These are phyloP conservation scores for Eueremaeus valkanovi DNA, from an alignment of 2,888 invertebrate genomes.

Conservation along the genomic window DNA sequence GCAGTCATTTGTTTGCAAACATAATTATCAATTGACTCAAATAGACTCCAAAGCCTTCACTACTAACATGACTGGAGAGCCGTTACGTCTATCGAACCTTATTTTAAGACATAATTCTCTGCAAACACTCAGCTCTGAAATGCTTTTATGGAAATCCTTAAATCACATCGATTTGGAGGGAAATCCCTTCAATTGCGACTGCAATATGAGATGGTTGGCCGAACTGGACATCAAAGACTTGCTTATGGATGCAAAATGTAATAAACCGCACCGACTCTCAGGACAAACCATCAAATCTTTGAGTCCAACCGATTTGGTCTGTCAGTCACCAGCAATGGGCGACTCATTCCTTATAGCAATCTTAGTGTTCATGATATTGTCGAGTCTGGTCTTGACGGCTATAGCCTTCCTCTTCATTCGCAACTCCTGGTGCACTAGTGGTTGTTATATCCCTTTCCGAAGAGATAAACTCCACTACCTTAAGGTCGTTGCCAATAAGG, in stretches of 20 bases:
- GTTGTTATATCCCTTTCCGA: slow-evolving; percentile 1
- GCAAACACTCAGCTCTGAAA: not conserved
- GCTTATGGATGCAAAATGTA: not conserved
- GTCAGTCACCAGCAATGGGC: not conserved
- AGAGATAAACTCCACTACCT: slow-evolving; percentile 25
- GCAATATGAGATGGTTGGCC: slow-evolving; percentile 33
- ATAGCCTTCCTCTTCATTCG: slow-evolving; percentile 11
- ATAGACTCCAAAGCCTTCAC: slow-evolving; percentile 33
- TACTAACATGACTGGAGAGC: slow-evolving; percentile 25
- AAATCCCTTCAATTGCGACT: slow-evolving; percentile 41
- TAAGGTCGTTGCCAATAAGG: slow-evolving; percentile 27
- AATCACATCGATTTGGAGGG: slow-evolving; percentile 20
- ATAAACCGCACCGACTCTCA: slow-evolving; percentile 18
- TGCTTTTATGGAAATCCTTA: slow-evolving; percentile 28
- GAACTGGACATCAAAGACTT: not conserved
- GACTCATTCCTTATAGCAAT: slow-evolving; percentile 5
- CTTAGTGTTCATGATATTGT: not conserved
- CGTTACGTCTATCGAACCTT: not conserved
- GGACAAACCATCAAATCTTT: slow-evolving; percentile 9
- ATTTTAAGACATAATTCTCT: slow-evolving; percentile 18
- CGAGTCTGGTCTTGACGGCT: not conserved
- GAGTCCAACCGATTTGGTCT: not conserved
- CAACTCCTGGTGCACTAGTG: not conserved
- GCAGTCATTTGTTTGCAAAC: slow-evolving; percentile 25
- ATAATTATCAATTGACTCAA: slow-evolving; percentile 26